Conservation (phyloP, 2,113 vertebrate genomes). For the Corythornis vintsioides region DNA sequence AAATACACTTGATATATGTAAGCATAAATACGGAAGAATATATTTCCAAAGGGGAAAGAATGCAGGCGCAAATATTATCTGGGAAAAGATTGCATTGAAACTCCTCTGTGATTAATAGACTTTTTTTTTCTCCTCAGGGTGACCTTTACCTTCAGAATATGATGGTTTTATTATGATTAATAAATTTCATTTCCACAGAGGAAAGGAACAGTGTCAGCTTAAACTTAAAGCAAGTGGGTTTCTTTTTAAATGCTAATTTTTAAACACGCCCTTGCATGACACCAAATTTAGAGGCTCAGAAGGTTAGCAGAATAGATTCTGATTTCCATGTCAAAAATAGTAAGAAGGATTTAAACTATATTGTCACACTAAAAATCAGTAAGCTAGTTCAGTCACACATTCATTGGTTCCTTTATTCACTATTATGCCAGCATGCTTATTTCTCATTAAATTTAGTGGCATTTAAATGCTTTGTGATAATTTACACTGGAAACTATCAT, state of each 20-base stretch:
- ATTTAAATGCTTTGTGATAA: slow-evolving; percentile 17
- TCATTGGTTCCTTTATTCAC: background rate
- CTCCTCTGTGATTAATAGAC: slow-evolving; percentile 58
- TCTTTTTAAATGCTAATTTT: slow-evolving; percentile 84
- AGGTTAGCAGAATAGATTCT: slow-evolving; percentile 72
- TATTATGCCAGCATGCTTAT: background rate
- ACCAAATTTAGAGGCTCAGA: slow-evolving; percentile 71
- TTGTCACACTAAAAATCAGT: background rate
- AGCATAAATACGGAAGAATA: slow-evolving; percentile 8
- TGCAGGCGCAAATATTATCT: slow-evolving; percentile 17
- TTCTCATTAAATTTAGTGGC: background rate
- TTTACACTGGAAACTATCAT: background rate
- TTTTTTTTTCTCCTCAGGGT: slow-evolving; percentile 68
- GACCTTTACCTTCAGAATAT: slow-evolving; percentile 80
- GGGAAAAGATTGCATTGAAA: slow-evolving; percentile 8
- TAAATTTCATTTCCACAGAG: slow-evolving; percentile 83
- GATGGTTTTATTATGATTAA: slow-evolving; percentile 83
- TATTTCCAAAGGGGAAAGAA: slow-evolving; percentile 38
- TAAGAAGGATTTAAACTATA: slow-evolving; percentile 3
- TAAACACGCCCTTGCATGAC: slow-evolving; percentile 77
- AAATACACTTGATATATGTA: slow-evolving; percentile 6
- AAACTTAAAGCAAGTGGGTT: slow-evolving; percentile 76
- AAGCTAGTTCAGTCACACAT: slow-evolving; percentile 1
- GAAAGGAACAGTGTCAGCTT: slow-evolving; percentile 80
- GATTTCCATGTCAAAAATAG: slow-evolving; percentile 22